phyloP scores from a whole-genome alignment of 1,140 invertebrate genomes.

The Batillaria attramentaria region DNA sequence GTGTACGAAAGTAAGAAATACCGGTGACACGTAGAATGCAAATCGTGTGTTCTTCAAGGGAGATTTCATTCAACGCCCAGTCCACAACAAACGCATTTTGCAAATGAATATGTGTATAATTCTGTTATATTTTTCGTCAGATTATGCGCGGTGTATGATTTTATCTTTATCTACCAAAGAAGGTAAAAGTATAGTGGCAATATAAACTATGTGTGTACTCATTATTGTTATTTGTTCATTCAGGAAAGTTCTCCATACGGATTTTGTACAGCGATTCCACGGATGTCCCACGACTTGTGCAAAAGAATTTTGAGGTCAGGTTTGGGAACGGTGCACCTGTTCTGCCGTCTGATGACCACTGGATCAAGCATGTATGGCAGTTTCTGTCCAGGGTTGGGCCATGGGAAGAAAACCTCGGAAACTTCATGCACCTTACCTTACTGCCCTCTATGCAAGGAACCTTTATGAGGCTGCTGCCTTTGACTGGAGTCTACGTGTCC shows the following conservation, averaged over 20 bases:
- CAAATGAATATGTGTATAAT: too few species aligned
- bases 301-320: slow-evolving; percentile 1
- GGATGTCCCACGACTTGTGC: slow-evolving; percentile 1
- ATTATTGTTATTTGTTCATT: neutral
- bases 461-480: slow-evolving; percentile 5
- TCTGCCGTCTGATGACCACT: neutral
- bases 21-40: too few species aligned
- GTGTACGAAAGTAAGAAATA: too few species aligned
- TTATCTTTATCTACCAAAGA: too few species aligned
- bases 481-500: slow-evolving; percentile 22
- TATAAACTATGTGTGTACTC: too few species aligned
- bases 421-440: slow-evolving; percentile 12
- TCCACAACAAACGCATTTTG: too few species aligned
- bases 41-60: too few species aligned
- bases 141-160: too few species aligned
- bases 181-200: too few species aligned
- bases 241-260: neutral
- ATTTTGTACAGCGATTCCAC: neutral
- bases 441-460: neutral
- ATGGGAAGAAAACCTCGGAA: neutral
- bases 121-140: too few species aligned
- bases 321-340: neutral
- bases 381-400: neutral
- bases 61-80: too few species aligned
- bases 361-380: slow-evolving; percentile 30